These are phyloP conservation scores for Drosophila infuscata DNA, from an alignment of 2,888 invertebrate species.

Conservation along the genomic window DNA sequence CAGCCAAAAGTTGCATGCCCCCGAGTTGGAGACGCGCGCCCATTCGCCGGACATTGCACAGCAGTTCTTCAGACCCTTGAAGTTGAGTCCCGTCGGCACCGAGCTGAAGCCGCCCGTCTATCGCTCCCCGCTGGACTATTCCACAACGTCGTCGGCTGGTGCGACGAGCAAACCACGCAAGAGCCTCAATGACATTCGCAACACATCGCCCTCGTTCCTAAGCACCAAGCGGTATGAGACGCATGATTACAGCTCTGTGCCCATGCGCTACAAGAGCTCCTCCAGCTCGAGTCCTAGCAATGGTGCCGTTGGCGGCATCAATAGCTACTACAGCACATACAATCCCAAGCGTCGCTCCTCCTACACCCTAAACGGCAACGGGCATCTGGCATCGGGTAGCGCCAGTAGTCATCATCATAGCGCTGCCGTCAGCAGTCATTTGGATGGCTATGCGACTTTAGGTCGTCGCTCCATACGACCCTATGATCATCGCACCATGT, in stretches of 20 bases:
- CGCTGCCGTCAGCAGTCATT: constrained; percentile 59
- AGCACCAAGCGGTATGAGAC: constrained; percentile 76
- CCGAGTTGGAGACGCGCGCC: constrained; percentile 66
- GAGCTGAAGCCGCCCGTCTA: constrained; percentile 83
- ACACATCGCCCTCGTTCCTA: constrained; percentile 82
- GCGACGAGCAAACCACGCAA: constrained; percentile 78
- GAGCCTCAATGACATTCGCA: constrained; percentile 81
- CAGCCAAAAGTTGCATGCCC: constrained; percentile 65
- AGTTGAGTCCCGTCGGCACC: constrained; percentile 83
- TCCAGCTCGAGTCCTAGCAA: constrained; percentile 76
- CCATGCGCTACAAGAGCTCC: constrained; percentile 76
- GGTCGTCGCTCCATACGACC: constrained; percentile 83
- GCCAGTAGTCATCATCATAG: constrained; percentile 36
- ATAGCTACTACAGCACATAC: constrained; percentile 83
- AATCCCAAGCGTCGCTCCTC: constrained; percentile 84
- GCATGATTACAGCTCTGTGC: constrained; percentile 73
- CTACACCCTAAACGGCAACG: constrained; percentile 78
- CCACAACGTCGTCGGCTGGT: constrained; percentile 42
- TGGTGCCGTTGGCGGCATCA: constrained; percentile 49
- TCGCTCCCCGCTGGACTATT: constrained; percentile 76
- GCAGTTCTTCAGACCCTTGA: constrained; percentile 83
- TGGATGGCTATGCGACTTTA: constrained; percentile 84
- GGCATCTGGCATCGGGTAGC: constrained; percentile 52
- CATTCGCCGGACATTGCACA: constrained; percentile 83
- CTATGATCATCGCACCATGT: constrained; percentile 84